Percentiles rank a stretch among this genome's conserved stretches.
These are phyloP conservation scores for Ostrea denselamellosa DNA, from an alignment of 1,140 invertebrate species.

Conservation along the genomic window DNA sequence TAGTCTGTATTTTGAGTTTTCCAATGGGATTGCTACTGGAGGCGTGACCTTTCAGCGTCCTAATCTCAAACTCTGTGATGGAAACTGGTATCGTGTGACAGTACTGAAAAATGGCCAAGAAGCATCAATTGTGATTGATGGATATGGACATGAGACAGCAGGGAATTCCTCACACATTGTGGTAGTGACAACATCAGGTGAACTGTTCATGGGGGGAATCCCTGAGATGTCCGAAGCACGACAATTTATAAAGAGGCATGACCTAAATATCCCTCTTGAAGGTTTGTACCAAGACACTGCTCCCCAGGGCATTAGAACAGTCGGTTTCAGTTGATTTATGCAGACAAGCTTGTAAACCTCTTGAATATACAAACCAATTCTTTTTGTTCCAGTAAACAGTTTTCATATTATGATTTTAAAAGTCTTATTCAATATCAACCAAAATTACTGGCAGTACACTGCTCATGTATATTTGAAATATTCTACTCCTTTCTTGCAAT, in stretches of 20 bases:
- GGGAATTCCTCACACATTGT: slow-evolving; percentile 63
- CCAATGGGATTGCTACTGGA: slow-evolving; percentile 58
- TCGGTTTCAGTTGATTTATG: no score
- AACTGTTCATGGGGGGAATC: slow-evolving; percentile 71
- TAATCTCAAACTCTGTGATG: slow-evolving; percentile 72
- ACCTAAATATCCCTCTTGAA: slow-evolving; percentile 60
- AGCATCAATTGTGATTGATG: slow-evolving; percentile 61
- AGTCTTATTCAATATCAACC: no score
- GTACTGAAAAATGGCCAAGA: slow-evolving; percentile 65
- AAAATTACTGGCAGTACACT: no score
- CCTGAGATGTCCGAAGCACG: slow-evolving; percentile 60
- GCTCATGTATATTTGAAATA: no score
- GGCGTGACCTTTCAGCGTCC: slow-evolving; percentile 61
- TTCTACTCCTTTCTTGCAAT: no score
- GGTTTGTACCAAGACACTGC: slow-evolving; percentile 54
- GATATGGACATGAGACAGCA: slow-evolving; percentile 37
- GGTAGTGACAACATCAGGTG: slow-evolving; percentile 61
- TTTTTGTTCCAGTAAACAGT: no score
- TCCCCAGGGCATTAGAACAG: no score
- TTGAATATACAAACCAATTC: no score
- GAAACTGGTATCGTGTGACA: slow-evolving; percentile 64
- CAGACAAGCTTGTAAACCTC: no score
- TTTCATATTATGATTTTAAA: no score
- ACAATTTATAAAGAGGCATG: slow-evolving; percentile 65
- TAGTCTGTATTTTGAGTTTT: slow-evolving; percentile 70